A percentile compares a stretch with the other conserved stretches of the same genome.
phyloP scores from a whole-genome alignment of 2,888 invertebrate genomes.

The Mythimna vitellina region DNA sequence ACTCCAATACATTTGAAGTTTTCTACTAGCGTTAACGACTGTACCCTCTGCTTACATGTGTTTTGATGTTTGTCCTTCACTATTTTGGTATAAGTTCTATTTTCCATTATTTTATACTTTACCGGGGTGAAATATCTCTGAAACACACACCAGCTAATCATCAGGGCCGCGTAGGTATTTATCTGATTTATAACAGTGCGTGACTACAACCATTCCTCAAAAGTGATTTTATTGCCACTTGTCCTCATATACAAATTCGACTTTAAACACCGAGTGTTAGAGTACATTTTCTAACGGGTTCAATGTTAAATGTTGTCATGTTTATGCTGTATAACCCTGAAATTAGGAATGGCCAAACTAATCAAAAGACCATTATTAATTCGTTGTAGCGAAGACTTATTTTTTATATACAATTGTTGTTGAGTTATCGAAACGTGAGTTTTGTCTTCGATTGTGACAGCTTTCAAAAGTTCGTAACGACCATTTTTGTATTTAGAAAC shows the following conservation, averaged over 20 bases:
- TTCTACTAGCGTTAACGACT: too few species aligned
- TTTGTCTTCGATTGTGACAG: conserved; percentile 34
- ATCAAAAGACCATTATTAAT: conserved; percentile 84
- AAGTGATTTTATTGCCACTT: conserved; percentile 84
- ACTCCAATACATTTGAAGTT: too few species aligned
- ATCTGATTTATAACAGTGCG: conserved; percentile 85
- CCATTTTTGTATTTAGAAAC: conserved; percentile 4
- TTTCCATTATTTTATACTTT: conserved; percentile 39
- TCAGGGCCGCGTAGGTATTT: conserved; percentile 77
- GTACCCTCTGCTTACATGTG: conserved; percentile 1
- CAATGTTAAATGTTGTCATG: conserved; percentile 80
- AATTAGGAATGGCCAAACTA: conserved; percentile 84
- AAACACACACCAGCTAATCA: conserved; percentile 73
- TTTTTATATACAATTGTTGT: conserved; percentile 53
- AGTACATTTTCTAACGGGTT: conserved; percentile 70
- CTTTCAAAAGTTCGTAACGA: conserved; percentile 33
- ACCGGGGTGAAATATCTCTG: conserved; percentile 51
- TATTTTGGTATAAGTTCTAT: conserved; percentile 21
- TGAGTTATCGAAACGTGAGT: conserved; percentile 27
- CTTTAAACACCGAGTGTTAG: conserved; percentile 70
- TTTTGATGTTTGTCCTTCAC: conserved; percentile 17
- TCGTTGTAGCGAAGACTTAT: conserved; percentile 69
- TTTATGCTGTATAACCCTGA: conserved; percentile 82
- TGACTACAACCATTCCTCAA: conserved; percentile 84
- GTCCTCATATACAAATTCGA: conserved; percentile 71